Evolutionary conservation across 2,888 invertebrate genomes (phyloP), one percentile per base, ranked within the genome.

Genomic region (Eupithecia centaureata): DNA sequence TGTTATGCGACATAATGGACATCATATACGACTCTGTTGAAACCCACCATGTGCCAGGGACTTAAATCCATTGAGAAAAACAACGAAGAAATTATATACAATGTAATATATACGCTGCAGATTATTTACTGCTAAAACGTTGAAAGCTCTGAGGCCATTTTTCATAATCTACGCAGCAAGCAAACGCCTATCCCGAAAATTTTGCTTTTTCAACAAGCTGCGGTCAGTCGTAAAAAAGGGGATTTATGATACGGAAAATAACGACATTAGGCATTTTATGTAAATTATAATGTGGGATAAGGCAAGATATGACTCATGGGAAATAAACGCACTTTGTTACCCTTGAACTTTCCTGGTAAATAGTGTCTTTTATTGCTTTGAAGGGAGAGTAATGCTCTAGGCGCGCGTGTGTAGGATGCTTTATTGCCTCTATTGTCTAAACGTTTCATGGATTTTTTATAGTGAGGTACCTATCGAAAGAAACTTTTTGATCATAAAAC

Each of bases 211-310:
- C 75, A 75, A 75, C 78, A 80, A 80, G 79, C 77, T 76, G 75
- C 74, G 75, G 72, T 69, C 61, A 71, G 77, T 81, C 82, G 82
- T 87, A 86, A 86, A 86, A 86, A 86, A 81, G 77, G 76, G 73
- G 82, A 79, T 87, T 87, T 87, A 87, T 83, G 83, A 79, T 80
- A 85, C 81, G 83, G 77, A 79, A 84, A 81, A 83, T 85, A 82
- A 81, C 81, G 81, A 81, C 80, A 86, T 87, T 86, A 86, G 84
- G 77, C 82, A 84, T 82, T 87, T 85, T 86, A 89, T 88, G 88
- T 83, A 88, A 89, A 89, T 88, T 81, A 80, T 75, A 57, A 78
- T 70, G 79, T 75, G 79, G 83, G 80, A 72, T 76, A 52, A 52
- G 27, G 52, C 27, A 47, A 47, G 47, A 27, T 70, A 63, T 52